Percentiles rank a stretch among this genome's conserved stretches.
These are phyloP conservation scores for Heterodera filipjevi DNA, from an alignment of 2,888 invertebrate genomes.

Conservation along the genomic window DNA sequence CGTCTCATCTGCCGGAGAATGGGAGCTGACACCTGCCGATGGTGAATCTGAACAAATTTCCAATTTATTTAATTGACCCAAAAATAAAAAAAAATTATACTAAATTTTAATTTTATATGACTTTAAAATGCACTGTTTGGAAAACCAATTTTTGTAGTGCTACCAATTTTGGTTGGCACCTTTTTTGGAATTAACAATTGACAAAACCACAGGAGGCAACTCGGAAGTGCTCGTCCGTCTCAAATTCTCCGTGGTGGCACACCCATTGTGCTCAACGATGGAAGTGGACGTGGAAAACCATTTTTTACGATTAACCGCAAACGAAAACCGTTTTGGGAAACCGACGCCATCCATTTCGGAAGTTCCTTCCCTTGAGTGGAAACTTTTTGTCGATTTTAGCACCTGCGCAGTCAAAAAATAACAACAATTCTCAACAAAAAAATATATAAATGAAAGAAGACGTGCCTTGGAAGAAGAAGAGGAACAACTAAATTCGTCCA, in stretches of 20 bases:
- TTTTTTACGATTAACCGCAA: conserved; percentile 25
- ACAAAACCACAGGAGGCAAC: conserved; percentile 5
- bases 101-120: neutral
- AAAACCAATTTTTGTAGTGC: neutral
- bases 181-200: neutral
- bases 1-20: conserved; percentile 17
- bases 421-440: neutral
- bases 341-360: neutral
- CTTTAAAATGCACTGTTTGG: conserved; percentile 10
- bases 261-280: conserved; percentile 13
- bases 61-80: too few species aligned
- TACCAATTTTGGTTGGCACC: neutral
- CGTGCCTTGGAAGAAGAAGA: conserved; percentile 2
- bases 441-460: neutral
- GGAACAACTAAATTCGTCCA: neutral
- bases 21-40: neutral
- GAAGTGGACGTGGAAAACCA: conserved; percentile 22
- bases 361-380: neutral
- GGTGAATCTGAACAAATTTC: conserved; percentile 15
- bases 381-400: conserved; percentile 1
- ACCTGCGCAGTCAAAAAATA: neutral
- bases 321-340: conserved; percentile 9
- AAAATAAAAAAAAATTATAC: too few species aligned
- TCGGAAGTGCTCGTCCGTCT: conserved; percentile 14
- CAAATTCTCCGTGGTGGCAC: neutral